These are phyloP conservation scores for Drosophila mercatorum DNA, from an alignment of 2,888 invertebrate species.

Conservation along the genomic window DNA sequence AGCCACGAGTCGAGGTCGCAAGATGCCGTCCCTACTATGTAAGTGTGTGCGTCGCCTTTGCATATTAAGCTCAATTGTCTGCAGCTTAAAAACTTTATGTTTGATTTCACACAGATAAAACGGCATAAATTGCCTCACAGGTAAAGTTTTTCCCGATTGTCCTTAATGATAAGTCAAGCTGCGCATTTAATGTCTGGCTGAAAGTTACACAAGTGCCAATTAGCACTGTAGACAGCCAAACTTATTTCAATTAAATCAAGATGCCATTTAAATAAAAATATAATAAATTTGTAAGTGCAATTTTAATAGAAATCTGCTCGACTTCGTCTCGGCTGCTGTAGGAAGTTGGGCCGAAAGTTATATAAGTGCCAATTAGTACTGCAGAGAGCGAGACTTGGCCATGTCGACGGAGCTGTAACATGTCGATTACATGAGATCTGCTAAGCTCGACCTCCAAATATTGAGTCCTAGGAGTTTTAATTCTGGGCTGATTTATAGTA, in stretches of 20 bases:
- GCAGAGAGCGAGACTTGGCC: neutral
- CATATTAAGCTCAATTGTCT: conserved; percentile 76
- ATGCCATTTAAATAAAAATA: conserved; percentile 8
- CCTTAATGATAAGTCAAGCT: conserved; percentile 72
- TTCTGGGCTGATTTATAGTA: too few relatives aligned
- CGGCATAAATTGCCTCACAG: conserved; percentile 73
- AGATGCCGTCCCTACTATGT: conserved; percentile 40
- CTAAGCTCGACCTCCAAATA: too few relatives aligned
- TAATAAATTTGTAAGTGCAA: neutral
- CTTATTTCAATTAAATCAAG: conserved; percentile 9
- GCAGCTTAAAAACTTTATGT: conserved; percentile 76
- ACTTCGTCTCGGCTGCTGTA: neutral
- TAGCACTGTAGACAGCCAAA: neutral
- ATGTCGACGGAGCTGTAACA: too few relatives aligned
- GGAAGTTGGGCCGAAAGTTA: neutral
- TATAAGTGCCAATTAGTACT: neutral
- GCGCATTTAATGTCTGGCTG: conserved; percentile 38
- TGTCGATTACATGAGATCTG: too few relatives aligned
- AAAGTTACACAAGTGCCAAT: conserved; percentile 48
- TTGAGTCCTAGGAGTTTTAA: too few relatives aligned
- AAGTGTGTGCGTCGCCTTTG: conserved; percentile 33
- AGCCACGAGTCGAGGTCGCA: conserved; percentile 38
- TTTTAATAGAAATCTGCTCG: neutral
- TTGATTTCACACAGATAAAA: conserved; percentile 75
- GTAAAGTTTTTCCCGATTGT: conserved; percentile 75